Evolutionary conservation across 2,888 invertebrate genomes (phyloP).

Genomic region (Lithophane ornitopus): DNA sequence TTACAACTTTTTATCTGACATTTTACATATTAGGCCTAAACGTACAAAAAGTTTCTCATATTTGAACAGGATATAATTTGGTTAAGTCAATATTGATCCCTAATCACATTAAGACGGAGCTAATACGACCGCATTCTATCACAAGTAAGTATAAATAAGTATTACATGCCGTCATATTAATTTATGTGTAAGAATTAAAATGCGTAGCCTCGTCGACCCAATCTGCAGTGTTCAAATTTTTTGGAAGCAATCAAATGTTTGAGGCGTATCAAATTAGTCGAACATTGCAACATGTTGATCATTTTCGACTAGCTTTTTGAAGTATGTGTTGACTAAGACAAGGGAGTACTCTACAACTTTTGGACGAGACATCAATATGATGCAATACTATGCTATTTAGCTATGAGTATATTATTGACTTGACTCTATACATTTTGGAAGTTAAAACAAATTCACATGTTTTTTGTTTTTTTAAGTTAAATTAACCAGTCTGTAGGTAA

Average conservation of each 20-base stretch:
- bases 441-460: neutral
- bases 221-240: constrained; percentile 40
- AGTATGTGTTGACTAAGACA: constrained; percentile 31
- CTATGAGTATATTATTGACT: constrained; percentile 29
- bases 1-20: neutral
- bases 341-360: constrained; percentile 10
- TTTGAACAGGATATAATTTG: constrained; percentile 35
- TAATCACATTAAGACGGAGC: neutral
- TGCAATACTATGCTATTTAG: constrained; percentile 39
- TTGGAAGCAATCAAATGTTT: constrained; percentile 48
- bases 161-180: constrained; percentile 16
- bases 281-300: constrained; percentile 2
- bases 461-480: neutral
- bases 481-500: too few species aligned
- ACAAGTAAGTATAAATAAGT: constrained; percentile 37
- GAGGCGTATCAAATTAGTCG: neutral
- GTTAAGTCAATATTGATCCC: constrained; percentile 15
- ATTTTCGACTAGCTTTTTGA: constrained; percentile 12
- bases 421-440: constrained; percentile 15
- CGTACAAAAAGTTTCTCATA: constrained; percentile 19
- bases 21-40: constrained; percentile 18
- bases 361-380: constrained; percentile 57
- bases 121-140: constrained; percentile 10
- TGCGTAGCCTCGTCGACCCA: constrained; percentile 37
- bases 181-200: constrained; percentile 39